Conservation (phyloP, 1,140 invertebrate genomes). For the Drosophila willistoni region DNA sequence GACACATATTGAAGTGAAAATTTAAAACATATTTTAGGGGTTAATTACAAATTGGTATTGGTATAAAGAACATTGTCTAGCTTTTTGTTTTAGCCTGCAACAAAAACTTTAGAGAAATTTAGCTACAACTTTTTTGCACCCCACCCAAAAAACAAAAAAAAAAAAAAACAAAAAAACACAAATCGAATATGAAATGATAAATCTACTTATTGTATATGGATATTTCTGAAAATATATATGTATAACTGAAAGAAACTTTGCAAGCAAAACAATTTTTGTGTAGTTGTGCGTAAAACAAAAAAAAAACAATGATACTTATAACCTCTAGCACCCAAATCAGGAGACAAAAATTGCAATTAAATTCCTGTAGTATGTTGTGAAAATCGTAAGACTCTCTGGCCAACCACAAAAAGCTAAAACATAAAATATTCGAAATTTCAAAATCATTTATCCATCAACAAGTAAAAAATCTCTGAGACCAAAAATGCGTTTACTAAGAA, state of each 20-base stretch:
- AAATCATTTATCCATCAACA: conserved; percentile 16
- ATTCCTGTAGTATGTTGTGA: conserved; percentile 59
- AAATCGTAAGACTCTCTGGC: conserved; percentile 65
- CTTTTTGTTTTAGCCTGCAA: conserved; percentile 58
- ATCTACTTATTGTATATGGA: conserved; percentile 26
- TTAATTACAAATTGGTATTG: not conserved
- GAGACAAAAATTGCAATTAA: conserved; percentile 43
- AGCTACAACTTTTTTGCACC: conserved; percentile 73
- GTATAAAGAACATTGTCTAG: conserved; percentile 7
- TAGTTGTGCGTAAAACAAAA: conserved; percentile 42
- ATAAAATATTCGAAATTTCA: conserved; percentile 26
- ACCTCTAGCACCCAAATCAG: conserved; percentile 3
- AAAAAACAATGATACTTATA: conserved; percentile 26
- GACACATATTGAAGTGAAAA: too few relatives aligned
- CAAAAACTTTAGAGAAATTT: conserved; percentile 68
- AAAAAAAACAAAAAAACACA: conserved; percentile 2
- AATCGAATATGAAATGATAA: conserved; percentile 30
- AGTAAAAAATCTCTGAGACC: conserved; percentile 68
- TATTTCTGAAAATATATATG: conserved; percentile 35
- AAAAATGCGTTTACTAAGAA: conserved; percentile 72
- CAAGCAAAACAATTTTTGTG: conserved; percentile 68
- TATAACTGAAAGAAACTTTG: conserved; percentile 38
- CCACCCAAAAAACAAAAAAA: not conserved
- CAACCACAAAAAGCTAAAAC: conserved; percentile 26
- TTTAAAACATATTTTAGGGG: not conserved